Evolutionary conservation across 2,113 vertebrate genomes (phyloP).

Genomic region (Genyomyrus donnyi): DNA sequence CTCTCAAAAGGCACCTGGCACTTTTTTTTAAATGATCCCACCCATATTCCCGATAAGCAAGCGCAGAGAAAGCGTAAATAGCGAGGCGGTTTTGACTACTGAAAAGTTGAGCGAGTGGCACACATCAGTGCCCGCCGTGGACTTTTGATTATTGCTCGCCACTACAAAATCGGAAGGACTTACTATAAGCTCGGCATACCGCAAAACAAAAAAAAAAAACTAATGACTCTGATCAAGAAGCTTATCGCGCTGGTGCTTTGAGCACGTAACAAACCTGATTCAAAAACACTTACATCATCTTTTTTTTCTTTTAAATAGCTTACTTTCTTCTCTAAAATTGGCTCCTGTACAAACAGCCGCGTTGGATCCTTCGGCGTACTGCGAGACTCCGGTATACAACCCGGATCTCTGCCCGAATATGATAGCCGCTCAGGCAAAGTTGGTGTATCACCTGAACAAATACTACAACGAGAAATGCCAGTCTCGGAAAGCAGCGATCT

Average conservation of each 20-base stretch:
- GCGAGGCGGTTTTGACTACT: slow-evolving; percentile 54
- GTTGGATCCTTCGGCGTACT: slow-evolving; percentile 99
- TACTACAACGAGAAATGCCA: slow-evolving; percentile 99
- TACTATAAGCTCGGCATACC: slow-evolving; percentile 37
- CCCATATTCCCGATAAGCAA: slow-evolving; percentile 52
- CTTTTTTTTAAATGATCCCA: slow-evolving; percentile 37
- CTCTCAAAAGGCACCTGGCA: slow-evolving; percentile 60
- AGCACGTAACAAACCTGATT: slow-evolving; percentile 42
- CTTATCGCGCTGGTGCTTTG: slow-evolving; percentile 48
- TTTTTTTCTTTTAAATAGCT: slow-evolving; percentile 45
- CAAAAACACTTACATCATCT: slow-evolving; percentile 43
- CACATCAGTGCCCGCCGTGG: slow-evolving; percentile 60
- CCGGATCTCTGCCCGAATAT: slow-evolving; percentile 99
- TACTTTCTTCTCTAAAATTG: slow-evolving; percentile 87
- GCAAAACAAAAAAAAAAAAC: slow-evolving; percentile 29
- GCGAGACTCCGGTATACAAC: slow-evolving; percentile 99
- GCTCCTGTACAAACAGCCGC: slow-evolving; percentile 96
- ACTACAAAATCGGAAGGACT: slow-evolving; percentile 34
- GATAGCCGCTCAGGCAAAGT: slow-evolving; percentile 98
- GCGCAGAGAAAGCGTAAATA: slow-evolving; percentile 54
- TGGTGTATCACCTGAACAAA: slow-evolving; percentile 98
- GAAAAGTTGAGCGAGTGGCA: slow-evolving; percentile 54
- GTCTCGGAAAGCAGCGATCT: slow-evolving; percentile 91
- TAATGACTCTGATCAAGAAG: slow-evolving; percentile 36
- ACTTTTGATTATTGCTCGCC: slow-evolving; percentile 47